A percentile compares a stretch with the other conserved stretches of the same genome.
Evolutionary conservation across 2,797 vertebrate species (phyloP).

Genomic region (Epinephelus coioides): DNA sequence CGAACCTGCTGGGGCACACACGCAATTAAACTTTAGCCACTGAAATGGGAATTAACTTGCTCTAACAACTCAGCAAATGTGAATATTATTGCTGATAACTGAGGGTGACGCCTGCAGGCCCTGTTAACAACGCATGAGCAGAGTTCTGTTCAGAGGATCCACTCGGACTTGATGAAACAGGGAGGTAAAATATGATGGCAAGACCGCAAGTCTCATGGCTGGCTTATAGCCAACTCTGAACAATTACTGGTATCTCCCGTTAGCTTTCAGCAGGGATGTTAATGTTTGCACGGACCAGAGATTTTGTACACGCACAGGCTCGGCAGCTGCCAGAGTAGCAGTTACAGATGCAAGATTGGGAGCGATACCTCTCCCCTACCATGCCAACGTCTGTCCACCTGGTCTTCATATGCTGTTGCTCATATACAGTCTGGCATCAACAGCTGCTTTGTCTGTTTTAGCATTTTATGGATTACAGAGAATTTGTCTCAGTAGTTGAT

Average conservation of each 20-base stretch:
- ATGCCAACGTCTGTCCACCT: conserved; percentile 49
- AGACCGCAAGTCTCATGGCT: conserved; percentile 3
- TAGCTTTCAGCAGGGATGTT: conserved; percentile 11
- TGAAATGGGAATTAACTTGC: conserved; percentile 68
- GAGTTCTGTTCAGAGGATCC: conserved; percentile 29
- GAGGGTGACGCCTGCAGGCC: conserved; percentile 37
- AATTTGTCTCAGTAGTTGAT: conserved; percentile 24
- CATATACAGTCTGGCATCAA: conserved; percentile 18
- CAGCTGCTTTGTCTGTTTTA: conserved; percentile 44
- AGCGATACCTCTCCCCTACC: conserved; percentile 13
- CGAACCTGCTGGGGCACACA: conserved; percentile 52
- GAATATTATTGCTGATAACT: conserved; percentile 81
- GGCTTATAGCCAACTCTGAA: background rate
- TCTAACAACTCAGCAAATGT: conserved; percentile 75
- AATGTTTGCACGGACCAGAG: background rate
- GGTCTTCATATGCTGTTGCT: conserved; percentile 24
- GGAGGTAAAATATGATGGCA: conserved; percentile 24
- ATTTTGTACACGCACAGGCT: conserved; percentile 11
- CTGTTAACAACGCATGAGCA: conserved; percentile 26
- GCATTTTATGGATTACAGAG: conserved; percentile 24
- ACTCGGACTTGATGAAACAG: conserved; percentile 41
- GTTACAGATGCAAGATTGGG: conserved; percentile 23
- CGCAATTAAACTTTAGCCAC: conserved; percentile 72
- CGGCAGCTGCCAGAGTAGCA: conserved; percentile 43
- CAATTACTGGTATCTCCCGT: conserved; percentile 2